These are phyloP conservation scores for Poecile montanus DNA, from an alignment of 2,797 vertebrate species.

Conservation along the genomic window DNA sequence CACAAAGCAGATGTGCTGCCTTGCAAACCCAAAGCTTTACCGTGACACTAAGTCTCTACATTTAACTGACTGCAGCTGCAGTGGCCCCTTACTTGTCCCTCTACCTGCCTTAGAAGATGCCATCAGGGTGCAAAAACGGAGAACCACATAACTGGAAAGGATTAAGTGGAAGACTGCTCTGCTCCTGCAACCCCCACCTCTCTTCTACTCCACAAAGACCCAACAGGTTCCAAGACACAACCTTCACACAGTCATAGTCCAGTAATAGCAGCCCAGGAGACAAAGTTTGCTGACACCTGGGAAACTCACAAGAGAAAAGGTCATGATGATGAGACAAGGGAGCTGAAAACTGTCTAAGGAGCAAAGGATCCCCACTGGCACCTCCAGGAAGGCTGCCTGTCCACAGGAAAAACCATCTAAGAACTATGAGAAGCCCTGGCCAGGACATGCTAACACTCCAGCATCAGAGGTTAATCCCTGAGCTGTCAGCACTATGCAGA, in stretches of 20 bases:
- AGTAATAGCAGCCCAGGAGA: background rate
- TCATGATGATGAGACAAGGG: background rate
- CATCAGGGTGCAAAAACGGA: background rate
- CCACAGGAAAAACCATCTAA: background rate
- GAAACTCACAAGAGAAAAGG: background rate
- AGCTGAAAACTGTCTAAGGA: background rate
- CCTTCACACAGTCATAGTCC: background rate
- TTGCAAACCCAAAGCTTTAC: background rate
- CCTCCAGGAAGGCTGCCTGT: background rate
- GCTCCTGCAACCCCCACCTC: background rate
- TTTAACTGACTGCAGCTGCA: background rate
- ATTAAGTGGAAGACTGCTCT: background rate
- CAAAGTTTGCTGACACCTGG: background rate
- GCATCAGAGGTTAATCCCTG: constrained; percentile 29
- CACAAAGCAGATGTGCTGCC: background rate
- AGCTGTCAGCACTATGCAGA: constrained; percentile 18
- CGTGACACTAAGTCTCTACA: background rate
- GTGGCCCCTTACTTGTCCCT: background rate
- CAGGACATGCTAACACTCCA: background rate
- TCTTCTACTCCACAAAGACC: background rate
- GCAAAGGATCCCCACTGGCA: background rate
- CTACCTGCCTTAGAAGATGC: background rate
- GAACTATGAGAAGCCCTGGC: background rate
- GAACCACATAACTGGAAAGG: background rate
- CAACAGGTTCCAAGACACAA: background rate